phyloP scores from a whole-genome alignment of 2,888 invertebrate genomes.

The Diabrotica balteata region DNA sequence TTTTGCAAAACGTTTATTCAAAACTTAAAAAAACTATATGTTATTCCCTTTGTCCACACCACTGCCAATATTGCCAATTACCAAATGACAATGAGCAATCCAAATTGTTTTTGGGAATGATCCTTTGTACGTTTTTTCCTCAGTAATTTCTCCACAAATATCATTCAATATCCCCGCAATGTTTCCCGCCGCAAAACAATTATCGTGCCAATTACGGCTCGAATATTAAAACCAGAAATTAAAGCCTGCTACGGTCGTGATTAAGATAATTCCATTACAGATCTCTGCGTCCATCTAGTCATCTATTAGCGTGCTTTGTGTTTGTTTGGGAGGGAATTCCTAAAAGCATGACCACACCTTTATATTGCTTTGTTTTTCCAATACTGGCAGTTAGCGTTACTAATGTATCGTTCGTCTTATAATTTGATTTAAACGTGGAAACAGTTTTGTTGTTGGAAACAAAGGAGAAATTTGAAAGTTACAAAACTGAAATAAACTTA shows the following conservation, averaged over 20 bases:
- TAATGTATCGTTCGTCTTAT: no score
- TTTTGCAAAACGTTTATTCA: no score
- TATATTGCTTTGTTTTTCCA: slow-evolving; percentile 32
- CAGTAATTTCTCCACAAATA: slow-evolving; percentile 14
- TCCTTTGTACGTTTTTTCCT: slow-evolving; percentile 27
- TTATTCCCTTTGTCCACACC: not conserved
- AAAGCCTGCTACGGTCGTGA: slow-evolving; percentile 53
- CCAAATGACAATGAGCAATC: not conserved
- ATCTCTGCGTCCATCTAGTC: slow-evolving; percentile 49
- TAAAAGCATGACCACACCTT: slow-evolving; percentile 45
- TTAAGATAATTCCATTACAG: slow-evolving; percentile 57
- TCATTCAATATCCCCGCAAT: slow-evolving; percentile 18
- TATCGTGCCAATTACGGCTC: slow-evolving; percentile 54
- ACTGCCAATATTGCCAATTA: not conserved
- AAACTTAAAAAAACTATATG: no score
- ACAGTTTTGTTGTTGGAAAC: no score
- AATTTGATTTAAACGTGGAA: no score
- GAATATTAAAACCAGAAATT: slow-evolving; percentile 58
- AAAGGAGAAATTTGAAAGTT: no score
- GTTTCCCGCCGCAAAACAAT: slow-evolving; percentile 51
- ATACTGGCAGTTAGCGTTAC: not conserved
- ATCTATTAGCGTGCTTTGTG: slow-evolving; percentile 54
- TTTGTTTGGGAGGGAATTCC: slow-evolving; percentile 41
- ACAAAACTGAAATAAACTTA: no score
- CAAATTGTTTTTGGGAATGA: slow-evolving; percentile 10